phyloP scores from a whole-genome alignment of 2,113 vertebrate genomes.

The Poeciliopsis turrubarensis region DNA sequence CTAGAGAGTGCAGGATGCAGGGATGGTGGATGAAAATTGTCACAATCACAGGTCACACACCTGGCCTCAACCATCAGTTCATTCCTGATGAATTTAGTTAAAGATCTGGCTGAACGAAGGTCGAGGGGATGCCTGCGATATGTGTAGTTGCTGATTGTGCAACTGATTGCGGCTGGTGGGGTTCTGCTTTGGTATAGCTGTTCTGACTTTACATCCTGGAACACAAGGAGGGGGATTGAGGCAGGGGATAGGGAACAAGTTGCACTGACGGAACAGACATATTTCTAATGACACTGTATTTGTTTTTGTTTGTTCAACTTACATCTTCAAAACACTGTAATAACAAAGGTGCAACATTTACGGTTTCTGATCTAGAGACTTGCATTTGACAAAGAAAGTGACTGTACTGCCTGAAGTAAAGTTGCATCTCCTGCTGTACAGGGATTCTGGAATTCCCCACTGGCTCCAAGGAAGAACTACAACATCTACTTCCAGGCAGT shows the following conservation, averaged over 20 bases:
- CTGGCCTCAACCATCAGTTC: not conserved
- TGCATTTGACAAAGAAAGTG: not conserved
- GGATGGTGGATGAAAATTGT: not conserved
- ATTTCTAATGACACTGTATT: not conserved
- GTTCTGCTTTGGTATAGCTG: not conserved
- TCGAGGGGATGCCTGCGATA: not conserved
- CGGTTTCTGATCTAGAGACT: not conserved
- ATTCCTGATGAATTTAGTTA: not conserved
- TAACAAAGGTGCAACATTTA: not conserved
- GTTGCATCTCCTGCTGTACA: constrained; percentile 39
- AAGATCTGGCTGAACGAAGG: not conserved
- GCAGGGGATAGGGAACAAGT: not conserved
- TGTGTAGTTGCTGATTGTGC: not conserved
- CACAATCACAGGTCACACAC: not conserved
- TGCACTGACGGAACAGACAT: not conserved
- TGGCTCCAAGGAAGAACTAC: constrained; percentile 97
- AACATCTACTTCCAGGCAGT: constrained; percentile 99
- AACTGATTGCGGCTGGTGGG: not conserved
- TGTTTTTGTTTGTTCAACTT: too few species aligned
- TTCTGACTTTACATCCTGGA: not conserved
- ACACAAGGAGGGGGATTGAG: not conserved
- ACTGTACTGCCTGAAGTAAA: not conserved
- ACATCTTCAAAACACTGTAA: too few species aligned
- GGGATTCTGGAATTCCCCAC: constrained; percentile 95
- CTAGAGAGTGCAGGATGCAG: not conserved